Evolutionary conservation across 2,797 vertebrate species (phyloP), one percentile per base, ranked within the genome.

Genomic region (Danio kyathit): DNA sequence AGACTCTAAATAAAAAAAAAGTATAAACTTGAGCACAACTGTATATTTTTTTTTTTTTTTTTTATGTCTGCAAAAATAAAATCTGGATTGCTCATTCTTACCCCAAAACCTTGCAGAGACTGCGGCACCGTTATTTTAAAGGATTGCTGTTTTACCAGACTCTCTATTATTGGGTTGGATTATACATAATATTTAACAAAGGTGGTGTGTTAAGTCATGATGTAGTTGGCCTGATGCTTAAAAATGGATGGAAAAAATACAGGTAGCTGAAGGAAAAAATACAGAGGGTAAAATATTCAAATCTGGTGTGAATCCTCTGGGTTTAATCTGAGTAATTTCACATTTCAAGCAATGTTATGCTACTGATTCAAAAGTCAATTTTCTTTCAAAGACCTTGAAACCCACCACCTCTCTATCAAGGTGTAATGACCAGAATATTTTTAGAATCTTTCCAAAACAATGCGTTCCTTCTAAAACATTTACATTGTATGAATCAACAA

Each of bases 311-410:
- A 52, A 67, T n/a, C n/a, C 13, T 52, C 38, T 12, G 8, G 13
- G 17, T 41, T 54, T 76, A 54, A 54, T 60, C 13, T 74, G 71
- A 21, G 52, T 29, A 63, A 44, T 44, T 74, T 38, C 41, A 19
- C 10, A 54, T 41, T 16, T 49, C 44, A 61, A 51, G 16, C 44
- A 17, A n/a, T 57, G 52, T 41, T 21, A 67, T 67, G 43, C 51
- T 17, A 66, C 40, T 12, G 51, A 46, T 2, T 1, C 14, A 46
- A 3, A 76, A 57, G 6, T 29, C 19, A 43, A 56, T 44, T 76
- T 13, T 64, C 54, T 21, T 64, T 19, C 8, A 48, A 48, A 49
- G 44, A 57, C 43, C n/a, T 38, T 46, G 14, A 63, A 74, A 38
- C 43, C 57, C 57, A 61, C 29, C 10, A 67, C n/a, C 40, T 4